Conservation (phyloP, 2,797 vertebrate genomes). For the Lutjanus argentimaculatus region DNA sequence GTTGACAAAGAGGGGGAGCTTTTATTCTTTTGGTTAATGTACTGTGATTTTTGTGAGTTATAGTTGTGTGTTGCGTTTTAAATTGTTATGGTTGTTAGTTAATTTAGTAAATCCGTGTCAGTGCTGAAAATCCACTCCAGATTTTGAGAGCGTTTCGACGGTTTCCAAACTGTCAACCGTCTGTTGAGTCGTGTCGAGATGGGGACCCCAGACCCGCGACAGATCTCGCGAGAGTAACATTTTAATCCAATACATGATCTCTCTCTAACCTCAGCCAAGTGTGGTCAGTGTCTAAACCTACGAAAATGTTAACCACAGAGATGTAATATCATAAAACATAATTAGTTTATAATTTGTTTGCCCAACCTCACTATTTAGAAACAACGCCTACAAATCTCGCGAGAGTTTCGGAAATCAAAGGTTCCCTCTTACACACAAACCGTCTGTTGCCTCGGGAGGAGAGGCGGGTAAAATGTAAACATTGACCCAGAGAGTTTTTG, state of each 20-base stretch:
- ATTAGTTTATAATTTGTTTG: too few relatives aligned
- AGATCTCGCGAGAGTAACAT: too few relatives aligned
- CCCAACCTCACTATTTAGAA: too few relatives aligned
- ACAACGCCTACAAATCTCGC: too few relatives aligned
- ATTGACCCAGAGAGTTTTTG: constrained; percentile 18
- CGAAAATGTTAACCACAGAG: too few relatives aligned
- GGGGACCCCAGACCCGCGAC: too few relatives aligned
- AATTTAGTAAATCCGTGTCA: neutral
- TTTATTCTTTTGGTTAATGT: accelerated
- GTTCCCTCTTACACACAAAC: neutral
- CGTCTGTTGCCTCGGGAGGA: constrained; percentile 57
- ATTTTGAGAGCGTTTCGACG: constrained; percentile 9
- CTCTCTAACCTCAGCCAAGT: too few relatives aligned
- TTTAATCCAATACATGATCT: too few relatives aligned
- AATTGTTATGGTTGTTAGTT: neutral
- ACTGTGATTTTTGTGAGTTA: accelerated
- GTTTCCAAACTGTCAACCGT: constrained; percentile 57
- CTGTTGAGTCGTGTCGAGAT: too few relatives aligned
- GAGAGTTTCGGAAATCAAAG: too few relatives aligned
- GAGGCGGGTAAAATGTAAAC: constrained; percentile 85
- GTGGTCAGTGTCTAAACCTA: too few relatives aligned
- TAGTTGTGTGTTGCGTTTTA: neutral
- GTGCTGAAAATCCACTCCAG: constrained; percentile 39
- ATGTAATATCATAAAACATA: too few relatives aligned
- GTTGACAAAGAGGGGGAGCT: accelerated